Percentiles rank a stretch among this genome's conserved stretches.
Conservation (phyloP, 2,888 invertebrate genomes). For the Volucella zonaria region DNA sequence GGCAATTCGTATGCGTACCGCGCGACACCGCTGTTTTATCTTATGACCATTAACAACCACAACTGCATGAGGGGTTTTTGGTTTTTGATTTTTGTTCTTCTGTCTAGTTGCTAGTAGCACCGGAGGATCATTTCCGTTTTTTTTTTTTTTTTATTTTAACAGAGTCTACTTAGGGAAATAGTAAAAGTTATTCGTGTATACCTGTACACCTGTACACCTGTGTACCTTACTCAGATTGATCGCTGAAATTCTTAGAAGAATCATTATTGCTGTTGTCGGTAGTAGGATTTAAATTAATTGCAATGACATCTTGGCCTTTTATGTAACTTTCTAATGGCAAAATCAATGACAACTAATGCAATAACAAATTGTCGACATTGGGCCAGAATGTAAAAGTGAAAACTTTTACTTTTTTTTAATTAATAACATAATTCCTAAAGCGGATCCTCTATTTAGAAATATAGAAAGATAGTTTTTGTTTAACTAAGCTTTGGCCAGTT, state of each 20-base stretch:
- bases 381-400: constrained; percentile 27
- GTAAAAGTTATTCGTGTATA: constrained; percentile 1
- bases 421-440: too few species aligned
- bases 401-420: constrained; percentile 65
- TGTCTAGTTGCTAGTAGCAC: constrained; percentile 39
- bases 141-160: neutral
- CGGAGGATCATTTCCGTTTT: constrained; percentile 48
- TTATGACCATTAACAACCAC: constrained; percentile 60
- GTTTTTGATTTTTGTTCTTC: too few species aligned
- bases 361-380: constrained; percentile 28
- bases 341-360: constrained; percentile 11
- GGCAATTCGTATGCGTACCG: constrained; percentile 56
- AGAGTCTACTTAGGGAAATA: neutral
- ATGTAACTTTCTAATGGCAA: constrained; percentile 33
- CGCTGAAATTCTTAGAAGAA: constrained; percentile 54
- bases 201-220: neutral
- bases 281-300: constrained; percentile 21
- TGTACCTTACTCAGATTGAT: constrained; percentile 22
- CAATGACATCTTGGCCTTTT: constrained; percentile 25
- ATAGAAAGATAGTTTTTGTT: too few species aligned
- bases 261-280: constrained; percentile 25
- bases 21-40: constrained; percentile 39
- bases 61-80: constrained; percentile 20
- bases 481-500: too few species aligned
- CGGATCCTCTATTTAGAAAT: too few species aligned